A percentile compares a stretch with the other conserved stretches of the same genome.
Conservation (phyloP, 2,888 invertebrate genomes). For the Hirtodrosophila trivittata region DNA sequence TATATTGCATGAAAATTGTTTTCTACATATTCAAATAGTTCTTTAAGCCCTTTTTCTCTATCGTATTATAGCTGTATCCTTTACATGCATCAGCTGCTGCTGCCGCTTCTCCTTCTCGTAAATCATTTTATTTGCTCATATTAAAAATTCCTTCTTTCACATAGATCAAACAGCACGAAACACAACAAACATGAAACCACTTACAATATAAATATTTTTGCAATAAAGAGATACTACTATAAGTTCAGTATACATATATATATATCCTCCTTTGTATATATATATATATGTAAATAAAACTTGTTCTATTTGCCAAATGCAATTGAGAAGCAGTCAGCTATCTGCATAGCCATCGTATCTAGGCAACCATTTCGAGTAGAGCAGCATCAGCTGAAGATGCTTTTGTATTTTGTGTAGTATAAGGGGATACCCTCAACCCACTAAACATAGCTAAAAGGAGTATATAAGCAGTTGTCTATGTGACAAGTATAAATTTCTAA, state of each 20-base stretch:
- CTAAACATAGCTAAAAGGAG: neutral
- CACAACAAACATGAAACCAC: conserved; percentile 46
- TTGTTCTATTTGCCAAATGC: conserved; percentile 35
- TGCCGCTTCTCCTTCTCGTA: neutral
- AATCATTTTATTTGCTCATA: conserved; percentile 49
- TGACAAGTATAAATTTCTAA: too few relatives aligned
- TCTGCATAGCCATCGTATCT: conserved; percentile 21
- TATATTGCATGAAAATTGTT: too few relatives aligned
- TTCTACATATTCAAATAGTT: neutral
- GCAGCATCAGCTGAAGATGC: conserved; percentile 26
- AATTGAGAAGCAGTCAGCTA: conserved; percentile 30
- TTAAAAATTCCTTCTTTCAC: conserved; percentile 55
- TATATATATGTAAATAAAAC: conserved; percentile 21
- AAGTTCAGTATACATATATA: conserved; percentile 23
- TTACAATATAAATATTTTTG: conserved; percentile 66
- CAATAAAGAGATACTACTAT: conserved; percentile 55
- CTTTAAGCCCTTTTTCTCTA: neutral
- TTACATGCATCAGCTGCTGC: neutral
- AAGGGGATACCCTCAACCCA: neutral
- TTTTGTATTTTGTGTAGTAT: conserved; percentile 19
- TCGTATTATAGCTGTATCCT: conserved; percentile 1
- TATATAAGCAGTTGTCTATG: too few relatives aligned
- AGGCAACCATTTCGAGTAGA: conserved; percentile 37
- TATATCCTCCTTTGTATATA: neutral
- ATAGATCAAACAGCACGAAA: conserved; percentile 47